phyloP scores from a whole-genome alignment of 1,140 invertebrate genomes.

The Drosophila pseudoobscura region DNA sequence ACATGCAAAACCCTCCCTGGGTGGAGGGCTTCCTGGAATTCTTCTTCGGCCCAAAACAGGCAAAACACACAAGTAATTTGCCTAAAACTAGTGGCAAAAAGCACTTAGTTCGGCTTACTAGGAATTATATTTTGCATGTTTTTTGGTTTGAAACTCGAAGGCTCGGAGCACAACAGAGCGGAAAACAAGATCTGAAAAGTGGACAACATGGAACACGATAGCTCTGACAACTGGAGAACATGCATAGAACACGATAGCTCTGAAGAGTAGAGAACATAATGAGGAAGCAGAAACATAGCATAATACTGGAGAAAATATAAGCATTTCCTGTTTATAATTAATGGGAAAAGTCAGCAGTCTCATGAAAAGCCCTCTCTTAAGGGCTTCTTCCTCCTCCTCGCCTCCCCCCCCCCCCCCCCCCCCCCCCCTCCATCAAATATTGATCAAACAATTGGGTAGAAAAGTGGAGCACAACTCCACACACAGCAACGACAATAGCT shows the following conservation, averaged over 20 bases:
- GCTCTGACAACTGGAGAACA: too few relatives aligned
- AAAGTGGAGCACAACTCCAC: conserved; percentile 31
- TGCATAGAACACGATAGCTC: too few relatives aligned
- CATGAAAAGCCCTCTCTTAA: too few relatives aligned
- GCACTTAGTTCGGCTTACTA: conserved; percentile 9
- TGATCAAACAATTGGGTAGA: conserved; percentile 37
- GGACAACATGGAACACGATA: conserved; percentile 5
- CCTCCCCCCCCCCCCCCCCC: too few relatives aligned
- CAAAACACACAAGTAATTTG: conserved; percentile 10
- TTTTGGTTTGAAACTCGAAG: background rate
- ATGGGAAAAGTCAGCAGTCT: conserved; percentile 4
- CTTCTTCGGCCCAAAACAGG: conserved; percentile 1
- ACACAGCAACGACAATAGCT: background rate
- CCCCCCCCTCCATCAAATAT: conserved; percentile 19
- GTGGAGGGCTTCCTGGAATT: conserved; percentile 53
- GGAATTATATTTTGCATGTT: conserved; percentile 29
- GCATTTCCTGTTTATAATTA: conserved; percentile 38
- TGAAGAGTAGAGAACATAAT: too few relatives aligned
- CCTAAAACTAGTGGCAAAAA: conserved; percentile 23
- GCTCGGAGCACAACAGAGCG: background rate
- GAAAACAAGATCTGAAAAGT: conserved; percentile 9
- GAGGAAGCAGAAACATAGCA: too few relatives aligned
- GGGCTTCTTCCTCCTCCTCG: too few relatives aligned
- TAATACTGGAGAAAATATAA: background rate
- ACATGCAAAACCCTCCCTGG: conserved; percentile 44